A percentile compares a stretch with the other conserved stretches of the same genome.
Conservation (phyloP, 2,113 vertebrate species). For the Entelurus aequoreus region DNA sequence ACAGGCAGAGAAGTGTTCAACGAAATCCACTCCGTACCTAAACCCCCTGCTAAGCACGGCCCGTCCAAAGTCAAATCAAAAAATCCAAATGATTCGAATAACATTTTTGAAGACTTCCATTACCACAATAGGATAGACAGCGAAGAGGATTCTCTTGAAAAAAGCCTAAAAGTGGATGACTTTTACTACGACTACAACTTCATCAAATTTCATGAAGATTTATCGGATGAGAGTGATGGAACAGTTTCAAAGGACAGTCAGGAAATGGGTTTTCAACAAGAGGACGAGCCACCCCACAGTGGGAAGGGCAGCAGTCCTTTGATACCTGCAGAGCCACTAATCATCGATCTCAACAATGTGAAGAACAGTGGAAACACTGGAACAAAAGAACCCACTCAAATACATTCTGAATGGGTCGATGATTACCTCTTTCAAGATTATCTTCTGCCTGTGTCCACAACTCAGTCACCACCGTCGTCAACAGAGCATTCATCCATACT, state of each 20-base stretch:
- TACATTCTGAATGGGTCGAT: constrained; percentile 12
- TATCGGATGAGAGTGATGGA: constrained; percentile 66
- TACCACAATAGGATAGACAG: constrained; percentile 60
- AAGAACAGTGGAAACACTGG: neutral
- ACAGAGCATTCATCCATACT: constrained; percentile 19
- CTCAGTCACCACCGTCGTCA: constrained; percentile 19
- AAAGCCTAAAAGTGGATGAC: constrained; percentile 80
- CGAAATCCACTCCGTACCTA: constrained; percentile 75
- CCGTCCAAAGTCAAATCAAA: constrained; percentile 57
- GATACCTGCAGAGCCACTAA: neutral
- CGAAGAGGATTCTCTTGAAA: constrained; percentile 32
- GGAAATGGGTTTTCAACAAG: constrained; percentile 4
- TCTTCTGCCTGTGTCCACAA: constrained; percentile 50
- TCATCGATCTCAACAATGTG: neutral
- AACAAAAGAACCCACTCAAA: constrained; percentile 1
- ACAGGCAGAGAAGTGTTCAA: constrained; percentile 81
- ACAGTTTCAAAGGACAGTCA: constrained; percentile 26
- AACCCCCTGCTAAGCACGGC: constrained; percentile 24
- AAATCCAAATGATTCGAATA: constrained; percentile 52
- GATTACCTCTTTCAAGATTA: constrained; percentile 46
- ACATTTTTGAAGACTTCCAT: constrained; percentile 47
- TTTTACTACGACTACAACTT: constrained; percentile 99
- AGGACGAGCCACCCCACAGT: constrained; percentile 19
- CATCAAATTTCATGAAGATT: constrained; percentile 92
- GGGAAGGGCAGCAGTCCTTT: constrained; percentile 7